Evolutionary conservation across 2,797 vertebrate genomes (phyloP).

Genomic region (Phoebastria nigripes): DNA sequence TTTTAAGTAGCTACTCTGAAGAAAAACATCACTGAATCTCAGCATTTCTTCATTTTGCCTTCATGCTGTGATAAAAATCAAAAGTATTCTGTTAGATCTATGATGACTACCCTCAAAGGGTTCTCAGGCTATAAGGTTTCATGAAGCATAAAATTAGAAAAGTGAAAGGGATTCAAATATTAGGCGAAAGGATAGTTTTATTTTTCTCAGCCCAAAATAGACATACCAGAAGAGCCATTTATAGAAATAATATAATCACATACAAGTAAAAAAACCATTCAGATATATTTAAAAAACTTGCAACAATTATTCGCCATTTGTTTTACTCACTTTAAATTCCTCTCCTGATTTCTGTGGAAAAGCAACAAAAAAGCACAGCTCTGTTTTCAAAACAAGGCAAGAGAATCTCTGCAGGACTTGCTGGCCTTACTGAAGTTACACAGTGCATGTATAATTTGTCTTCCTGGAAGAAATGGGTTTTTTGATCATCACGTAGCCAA

Average conservation of each 20-base stretch:
- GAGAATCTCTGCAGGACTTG: not conserved
- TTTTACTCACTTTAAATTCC: not conserved
- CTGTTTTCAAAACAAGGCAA: not conserved
- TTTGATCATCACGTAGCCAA: not conserved
- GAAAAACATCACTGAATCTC: not conserved
- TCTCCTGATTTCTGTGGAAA: not conserved
- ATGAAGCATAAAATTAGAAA: constrained; percentile 39
- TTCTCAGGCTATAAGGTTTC: constrained; percentile 62
- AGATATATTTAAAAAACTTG: not conserved
- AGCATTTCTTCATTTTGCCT: constrained; percentile 16
- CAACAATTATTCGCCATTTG: not conserved
- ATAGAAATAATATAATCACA: not conserved
- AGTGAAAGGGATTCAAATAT: constrained; percentile 32
- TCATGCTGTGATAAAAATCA: constrained; percentile 20
- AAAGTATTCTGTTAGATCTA: constrained; percentile 12
- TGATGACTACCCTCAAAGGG: constrained; percentile 5
- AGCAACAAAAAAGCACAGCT: not conserved
- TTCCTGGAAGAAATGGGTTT: not conserved
- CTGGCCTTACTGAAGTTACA: not conserved
- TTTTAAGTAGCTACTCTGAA: constrained; percentile 47
- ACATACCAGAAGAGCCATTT: not conserved
- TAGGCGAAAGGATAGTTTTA: not conserved
- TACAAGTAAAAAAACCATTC: not conserved
- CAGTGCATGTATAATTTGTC: not conserved
- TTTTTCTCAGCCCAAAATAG: constrained; percentile 31